Base-by-base conservation (phyloP, 64 coral and sea anemone species). In the Exaiptasia diaphana region DNA sequence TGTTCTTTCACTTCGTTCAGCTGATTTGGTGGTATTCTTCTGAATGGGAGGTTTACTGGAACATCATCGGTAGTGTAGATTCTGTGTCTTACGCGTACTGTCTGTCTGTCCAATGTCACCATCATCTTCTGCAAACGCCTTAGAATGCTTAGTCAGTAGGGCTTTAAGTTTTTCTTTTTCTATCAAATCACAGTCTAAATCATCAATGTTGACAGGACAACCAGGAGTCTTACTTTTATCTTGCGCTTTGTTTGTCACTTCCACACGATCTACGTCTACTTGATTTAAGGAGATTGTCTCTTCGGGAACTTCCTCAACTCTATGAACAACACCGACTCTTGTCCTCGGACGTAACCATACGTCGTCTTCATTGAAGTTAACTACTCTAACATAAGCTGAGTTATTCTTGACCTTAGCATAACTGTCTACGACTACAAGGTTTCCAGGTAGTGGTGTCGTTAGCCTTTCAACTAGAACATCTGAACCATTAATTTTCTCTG, bases 21-120 rank as follows among this genome's bases (percentile, higher is more conserved):
- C 34, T 57, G 81, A 36, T 18, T 73, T 3, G 81, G 67, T 14
- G 68, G 80, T n/a, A 83, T 58, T 28, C 63, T 67, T 24, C 64
- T 20, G 20, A 45, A 83, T 1, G 80, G 43, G 7, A 64, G 64
- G 21, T 20, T n/a, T 5, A 83, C 80, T 21, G 64, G 80, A 34
- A 71, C 49, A 21, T 60, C 30, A 23, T 83, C 80, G 5, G 8
- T 70, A 13, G 80, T 83, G 0, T 34, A 34, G 4, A 82, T 68
- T 28, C 59, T 82, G 44, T 82, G 78, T 14, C 43, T 82, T n/a
- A 82, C 80, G 34, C 38, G n/a, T n/a, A n/a, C n/a, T n/a, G 1
- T 83, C 80, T 70, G 63, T 83, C n/a, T 83, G 53, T 83, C 80
- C 80, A 70, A 83, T 49, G 34, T 83, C 64, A 54, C 70, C 48